Evolutionary conservation across 2,888 invertebrate genomes (phyloP).

Genomic region (Sympetrum striolatum): DNA sequence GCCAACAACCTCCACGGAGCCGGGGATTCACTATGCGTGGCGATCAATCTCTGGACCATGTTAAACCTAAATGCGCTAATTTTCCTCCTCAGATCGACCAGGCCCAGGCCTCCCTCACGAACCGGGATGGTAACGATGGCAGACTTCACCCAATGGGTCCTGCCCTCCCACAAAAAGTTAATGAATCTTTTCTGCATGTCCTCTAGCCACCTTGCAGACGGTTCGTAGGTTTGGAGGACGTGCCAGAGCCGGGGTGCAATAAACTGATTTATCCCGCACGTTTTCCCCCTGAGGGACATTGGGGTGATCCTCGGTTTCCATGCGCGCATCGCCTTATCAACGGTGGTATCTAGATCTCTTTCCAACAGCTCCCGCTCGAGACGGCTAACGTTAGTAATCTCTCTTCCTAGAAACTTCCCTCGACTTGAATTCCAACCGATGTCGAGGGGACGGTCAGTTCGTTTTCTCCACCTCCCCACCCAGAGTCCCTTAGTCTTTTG

Average conservation of each 20-base stretch:
- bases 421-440: background rate
- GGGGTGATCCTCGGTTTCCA: background rate
- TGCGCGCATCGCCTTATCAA: background rate
- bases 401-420: background rate
- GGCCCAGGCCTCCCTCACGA: background rate
- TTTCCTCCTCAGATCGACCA: background rate
- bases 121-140: background rate
- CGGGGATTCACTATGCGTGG: too few relatives aligned
- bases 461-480: background rate
- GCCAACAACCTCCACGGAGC: too few relatives aligned
- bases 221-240: background rate
- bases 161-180: background rate
- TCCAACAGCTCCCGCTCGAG: too few relatives aligned
- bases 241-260: background rate
- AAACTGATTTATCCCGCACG: background rate
- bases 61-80: background rate
- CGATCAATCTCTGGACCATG: background rate
- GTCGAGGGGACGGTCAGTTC: too few relatives aligned
- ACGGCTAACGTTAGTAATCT: background rate
- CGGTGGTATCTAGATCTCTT: background rate
- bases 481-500: background rate
- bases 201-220: background rate
- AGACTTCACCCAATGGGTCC: background rate
- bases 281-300: background rate
- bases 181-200: background rate